A percentile compares a stretch with the other conserved stretches of the same genome.
Conservation (phyloP, 2,888 invertebrate species). For the Spialia ferax region DNA sequence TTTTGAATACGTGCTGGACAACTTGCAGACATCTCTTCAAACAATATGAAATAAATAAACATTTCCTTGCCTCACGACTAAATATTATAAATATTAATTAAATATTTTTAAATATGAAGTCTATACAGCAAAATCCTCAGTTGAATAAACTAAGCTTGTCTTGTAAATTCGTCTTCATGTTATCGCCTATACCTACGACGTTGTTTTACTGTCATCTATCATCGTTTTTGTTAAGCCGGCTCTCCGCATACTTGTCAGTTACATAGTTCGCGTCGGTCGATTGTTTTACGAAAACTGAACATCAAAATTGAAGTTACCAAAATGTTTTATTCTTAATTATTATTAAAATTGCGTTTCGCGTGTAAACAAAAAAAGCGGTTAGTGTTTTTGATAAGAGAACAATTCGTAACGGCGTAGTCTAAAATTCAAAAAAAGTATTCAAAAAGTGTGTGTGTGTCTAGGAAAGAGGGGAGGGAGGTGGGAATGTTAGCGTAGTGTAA, state of each 20-base stretch:
- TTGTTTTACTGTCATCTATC: conserved; percentile 5
- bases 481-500: conserved; percentile 75
- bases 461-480: conserved; percentile 44
- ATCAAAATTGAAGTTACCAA: conserved; percentile 16
- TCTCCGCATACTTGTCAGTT: not conserved
- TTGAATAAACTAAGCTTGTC: conserved; percentile 15
- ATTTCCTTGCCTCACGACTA: conserved; percentile 9
- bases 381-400: not conserved
- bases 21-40: conserved; percentile 7
- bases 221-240: conserved; percentile 2
- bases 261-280: conserved; percentile 7
- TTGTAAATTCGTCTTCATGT: not conserved
- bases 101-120: not conserved
- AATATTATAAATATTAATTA: conserved; percentile 10
- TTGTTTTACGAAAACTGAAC: not conserved
- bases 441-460: not conserved
- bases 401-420: conserved; percentile 5
- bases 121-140: not conserved
- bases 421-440: conserved; percentile 1
- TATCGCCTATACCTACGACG: not conserved
- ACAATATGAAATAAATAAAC: conserved; percentile 8
- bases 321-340: conserved; percentile 8
- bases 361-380: not conserved
- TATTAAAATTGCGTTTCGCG: not conserved
- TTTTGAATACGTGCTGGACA: not conserved